A percentile compares a stretch with the other conserved stretches of the same genome.
phyloP scores from a whole-genome alignment of 2,888 invertebrate genomes.

The Ornithoptera priamus region DNA sequence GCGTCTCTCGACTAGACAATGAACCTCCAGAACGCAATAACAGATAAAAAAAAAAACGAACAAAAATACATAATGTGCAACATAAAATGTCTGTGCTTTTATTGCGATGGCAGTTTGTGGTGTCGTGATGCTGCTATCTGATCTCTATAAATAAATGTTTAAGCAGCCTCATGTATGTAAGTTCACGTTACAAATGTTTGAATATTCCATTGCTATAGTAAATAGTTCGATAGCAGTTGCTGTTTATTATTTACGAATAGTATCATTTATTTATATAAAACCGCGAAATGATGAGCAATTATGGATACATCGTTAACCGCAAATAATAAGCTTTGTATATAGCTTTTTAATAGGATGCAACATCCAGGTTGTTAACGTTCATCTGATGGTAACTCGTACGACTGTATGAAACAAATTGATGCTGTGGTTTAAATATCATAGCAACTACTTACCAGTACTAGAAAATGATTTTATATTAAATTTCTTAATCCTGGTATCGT shows the following conservation, averaged over 20 bases:
- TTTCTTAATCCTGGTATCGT: too few relatives aligned
- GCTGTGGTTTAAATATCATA: too few relatives aligned
- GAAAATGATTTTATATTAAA: too few relatives aligned
- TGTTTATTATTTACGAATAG: conserved; percentile 14
- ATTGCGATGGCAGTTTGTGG: conserved; percentile 57
- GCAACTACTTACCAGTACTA: too few relatives aligned
- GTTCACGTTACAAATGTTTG: conserved; percentile 29
- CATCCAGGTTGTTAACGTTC: too few relatives aligned
- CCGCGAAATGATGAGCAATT: not conserved
- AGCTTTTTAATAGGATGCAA: too few relatives aligned
- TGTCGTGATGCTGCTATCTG: conserved; percentile 57
- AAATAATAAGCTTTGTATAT: too few relatives aligned
- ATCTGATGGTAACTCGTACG: too few relatives aligned
- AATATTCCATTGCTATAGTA: conserved; percentile 41
- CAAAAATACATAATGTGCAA: conserved; percentile 43
- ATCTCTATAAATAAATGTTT: conserved; percentile 64
- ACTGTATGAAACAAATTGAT: too few relatives aligned
- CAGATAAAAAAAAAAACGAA: conserved; percentile 62
- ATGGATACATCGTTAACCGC: not conserved
- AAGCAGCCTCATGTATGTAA: conserved; percentile 52
- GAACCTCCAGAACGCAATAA: conserved; percentile 63
- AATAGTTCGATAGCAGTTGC: conserved; percentile 31
- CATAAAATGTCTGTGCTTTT: conserved; percentile 59
- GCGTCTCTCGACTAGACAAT: conserved; percentile 54
- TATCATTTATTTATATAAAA: not conserved